Base-by-base conservation (phyloP, 2,113 vertebrate species). In the Pangasianodon gigas region DNA sequence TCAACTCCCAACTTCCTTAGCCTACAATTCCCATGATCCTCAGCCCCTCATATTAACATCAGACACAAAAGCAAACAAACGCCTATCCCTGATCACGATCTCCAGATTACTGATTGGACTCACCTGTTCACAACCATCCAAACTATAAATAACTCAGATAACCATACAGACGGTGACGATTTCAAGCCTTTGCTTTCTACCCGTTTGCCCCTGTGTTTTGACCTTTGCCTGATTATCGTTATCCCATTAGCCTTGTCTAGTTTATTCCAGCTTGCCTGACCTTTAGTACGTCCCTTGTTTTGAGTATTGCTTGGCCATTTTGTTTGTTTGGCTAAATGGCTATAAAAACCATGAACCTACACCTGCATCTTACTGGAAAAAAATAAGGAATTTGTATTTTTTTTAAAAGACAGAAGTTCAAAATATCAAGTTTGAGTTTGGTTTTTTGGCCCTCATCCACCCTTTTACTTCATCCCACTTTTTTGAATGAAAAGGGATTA, bases 401-500 rank as follows among this genome's bases (percentile, higher is more conserved):
- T 60, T 60, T 60, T 60, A 19, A 8, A 67, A n/a, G 29, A n/a
- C 26, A n/a, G 62, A 10, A 74, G 16, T 74, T 77, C 10, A 46
- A 6, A 48, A 3, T 77, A 77, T 77, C 21, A 77, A 7, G 41
- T 10, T 77, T 3, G 52, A 56, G n/a, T 6, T 4, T 56, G 54
- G 6, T 4, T 26, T 48, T 51, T 51, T 51, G 24, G 4, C 37
- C 41, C 24, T 18, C 51, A 24, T 85, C 60, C 32, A 24, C 80
- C 75, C 24, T 41, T 13, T 29, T 65, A 24, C 65, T n/a, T 77
- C 19, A 37, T 46, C 71, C 54, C 85, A 46, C 85, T 95, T 96
- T 95, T 96, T 97, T 96, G 95, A 96, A 97, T 96, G 95, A 97
- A 97, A 97, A 92, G 89, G 94, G 95, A 96, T 96, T 94, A 93